Evolutionary conservation across 2,113 vertebrate species (phyloP).

Genomic region (Mormyrus lacerda): DNA sequence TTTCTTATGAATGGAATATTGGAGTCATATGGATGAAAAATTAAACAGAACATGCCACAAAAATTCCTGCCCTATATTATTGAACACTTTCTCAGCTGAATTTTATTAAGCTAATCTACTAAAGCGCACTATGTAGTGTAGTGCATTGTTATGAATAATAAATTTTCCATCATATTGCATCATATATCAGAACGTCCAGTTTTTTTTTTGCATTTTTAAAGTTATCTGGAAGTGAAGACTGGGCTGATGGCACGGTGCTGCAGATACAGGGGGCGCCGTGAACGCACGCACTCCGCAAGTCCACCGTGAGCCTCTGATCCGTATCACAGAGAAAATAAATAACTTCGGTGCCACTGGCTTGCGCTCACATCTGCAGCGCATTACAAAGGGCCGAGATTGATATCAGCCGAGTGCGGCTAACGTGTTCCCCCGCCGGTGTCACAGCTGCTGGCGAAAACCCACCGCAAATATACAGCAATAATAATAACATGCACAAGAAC

Average conservation of each 20-base stretch:
- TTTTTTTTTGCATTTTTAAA: not conserved
- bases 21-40: not conserved
- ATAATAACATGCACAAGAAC: not conserved
- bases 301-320: not conserved
- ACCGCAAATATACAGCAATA: not conserved
- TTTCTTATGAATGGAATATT: not conserved
- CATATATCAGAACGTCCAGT: not conserved
- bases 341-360: not conserved
- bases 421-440: not conserved
- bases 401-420: slow-evolving; percentile 2
- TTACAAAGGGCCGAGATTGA: slow-evolving; percentile 10
- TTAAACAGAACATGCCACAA: not conserved
- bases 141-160: not conserved
- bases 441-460: not conserved
- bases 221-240: not conserved
- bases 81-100: not conserved
- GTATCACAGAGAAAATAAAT: slow-evolving; percentile 10
- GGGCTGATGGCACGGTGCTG: not conserved
- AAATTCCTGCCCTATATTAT: not conserved
- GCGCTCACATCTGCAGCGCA: not conserved
- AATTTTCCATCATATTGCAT: not conserved
- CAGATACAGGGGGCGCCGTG: not conserved
- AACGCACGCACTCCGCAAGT: not conserved
- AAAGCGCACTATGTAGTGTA: not conserved
- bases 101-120: slow-evolving; percentile 2